Evolutionary conservation across 1,140 invertebrate species (phyloP).

Genomic region (Pemphigus obesinymphae): DNA sequence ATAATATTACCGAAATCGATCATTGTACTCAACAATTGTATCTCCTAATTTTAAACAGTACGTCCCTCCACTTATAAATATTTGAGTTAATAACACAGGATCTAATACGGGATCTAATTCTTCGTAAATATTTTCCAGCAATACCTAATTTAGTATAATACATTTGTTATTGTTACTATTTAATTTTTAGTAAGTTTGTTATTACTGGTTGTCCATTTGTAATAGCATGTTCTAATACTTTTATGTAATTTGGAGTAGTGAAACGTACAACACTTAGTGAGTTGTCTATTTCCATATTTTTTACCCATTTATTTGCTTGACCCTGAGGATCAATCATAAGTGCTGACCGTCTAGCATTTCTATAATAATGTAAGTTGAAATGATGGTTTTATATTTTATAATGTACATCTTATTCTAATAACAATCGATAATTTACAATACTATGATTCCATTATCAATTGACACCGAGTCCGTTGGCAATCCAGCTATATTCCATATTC

Average conservation of each 20-base stretch:
- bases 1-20: slow-evolving; percentile 21
- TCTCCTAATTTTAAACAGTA: slow-evolving; percentile 39
- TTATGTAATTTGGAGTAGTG: slow-evolving; percentile 74
- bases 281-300: slow-evolving; percentile 85
- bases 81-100: slow-evolving; percentile 32
- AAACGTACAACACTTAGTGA: slow-evolving; percentile 78
- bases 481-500: slow-evolving; percentile 87
- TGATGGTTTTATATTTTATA: neutral
- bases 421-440: slow-evolving; percentile 56
- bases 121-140: slow-evolving; percentile 82
- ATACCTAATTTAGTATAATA: slow-evolving; percentile 55
- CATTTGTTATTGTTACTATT: neutral
- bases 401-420: slow-evolving; percentile 49
- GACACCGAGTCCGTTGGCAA: slow-evolving; percentile 85
- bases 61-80: slow-evolving; percentile 31
- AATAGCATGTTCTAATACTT: slow-evolving; percentile 84
- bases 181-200: neutral
- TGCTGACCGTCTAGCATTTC: slow-evolving; percentile 78
- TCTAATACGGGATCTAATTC: slow-evolving; percentile 64
- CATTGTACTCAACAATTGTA: slow-evolving; percentile 28
- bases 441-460: slow-evolving; percentile 88
- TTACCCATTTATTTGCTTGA: slow-evolving; percentile 88
- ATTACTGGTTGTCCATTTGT: slow-evolving; percentile 82
- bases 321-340: slow-evolving; percentile 93
- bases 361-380: slow-evolving; percentile 43